Conservation (phyloP, 2,797 vertebrate species). For the Distichodus sexfasciatus region DNA sequence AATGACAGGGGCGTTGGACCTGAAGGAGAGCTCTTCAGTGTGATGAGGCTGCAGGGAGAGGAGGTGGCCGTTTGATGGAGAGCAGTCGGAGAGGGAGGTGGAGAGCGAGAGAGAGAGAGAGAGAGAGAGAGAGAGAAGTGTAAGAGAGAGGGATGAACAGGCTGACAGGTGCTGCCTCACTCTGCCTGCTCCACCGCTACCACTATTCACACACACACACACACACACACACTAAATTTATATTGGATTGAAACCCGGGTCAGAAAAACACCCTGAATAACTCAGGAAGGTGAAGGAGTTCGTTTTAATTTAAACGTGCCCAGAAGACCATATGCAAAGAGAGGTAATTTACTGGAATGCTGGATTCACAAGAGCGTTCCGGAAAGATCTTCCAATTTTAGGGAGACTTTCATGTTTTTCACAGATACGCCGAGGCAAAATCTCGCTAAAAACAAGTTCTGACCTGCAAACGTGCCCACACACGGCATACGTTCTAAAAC, state of each 20-base stretch:
- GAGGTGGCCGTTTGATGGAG: conserved; percentile 24
- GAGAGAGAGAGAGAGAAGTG: no score
- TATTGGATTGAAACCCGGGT: background rate
- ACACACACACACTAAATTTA: conserved; percentile 3
- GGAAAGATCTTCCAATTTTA: no score
- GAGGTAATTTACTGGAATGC: background rate
- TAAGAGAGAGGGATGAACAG: background rate
- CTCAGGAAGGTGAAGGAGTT: background rate
- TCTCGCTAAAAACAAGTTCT: no score
- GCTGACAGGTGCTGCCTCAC: background rate
- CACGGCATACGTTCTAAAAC: no score
- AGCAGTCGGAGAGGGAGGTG: conserved; percentile 13
- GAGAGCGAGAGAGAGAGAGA: no score
- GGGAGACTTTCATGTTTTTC: no score
- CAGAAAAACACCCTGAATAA: background rate
- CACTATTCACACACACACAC: no score
- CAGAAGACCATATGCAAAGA: background rate
- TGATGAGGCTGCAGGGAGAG: conserved; percentile 56
- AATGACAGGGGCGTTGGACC: conserved; percentile 62
- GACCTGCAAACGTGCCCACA: no score
- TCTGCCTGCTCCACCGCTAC: no score
- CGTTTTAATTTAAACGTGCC: conserved; percentile 1
- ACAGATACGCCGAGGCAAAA: no score
- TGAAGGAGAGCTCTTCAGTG: conserved; percentile 54
- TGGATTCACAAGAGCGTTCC: background rate